phyloP scores from a whole-genome alignment of 2,888 invertebrate species.

The Morpho helenor region DNA sequence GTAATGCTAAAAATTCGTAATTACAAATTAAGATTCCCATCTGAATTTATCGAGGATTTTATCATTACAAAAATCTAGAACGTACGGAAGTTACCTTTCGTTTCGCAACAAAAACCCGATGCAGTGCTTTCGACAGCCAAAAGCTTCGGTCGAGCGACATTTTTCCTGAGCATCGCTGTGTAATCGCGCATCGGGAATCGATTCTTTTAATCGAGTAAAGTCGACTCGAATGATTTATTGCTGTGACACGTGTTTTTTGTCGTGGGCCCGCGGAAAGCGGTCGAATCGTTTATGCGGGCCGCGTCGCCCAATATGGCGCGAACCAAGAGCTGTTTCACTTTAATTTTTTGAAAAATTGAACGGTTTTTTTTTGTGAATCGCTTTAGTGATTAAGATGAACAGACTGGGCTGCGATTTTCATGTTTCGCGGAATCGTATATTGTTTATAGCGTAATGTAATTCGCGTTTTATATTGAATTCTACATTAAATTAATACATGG shows the following conservation, averaged over 20 bases:
- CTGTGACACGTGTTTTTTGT: constrained; percentile 75
- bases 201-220: constrained; percentile 67
- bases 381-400: constrained; percentile 23
- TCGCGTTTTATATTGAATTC: no score
- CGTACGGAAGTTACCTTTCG: constrained; percentile 18
- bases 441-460: no score
- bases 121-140: constrained; percentile 40
- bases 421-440: constrained; percentile 4
- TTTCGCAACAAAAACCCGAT: constrained; percentile 16
- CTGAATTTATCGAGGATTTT: constrained; percentile 16
- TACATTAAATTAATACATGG: no score
- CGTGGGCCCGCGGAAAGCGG: constrained; percentile 67
- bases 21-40: constrained; percentile 18
- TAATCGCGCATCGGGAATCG: constrained; percentile 69
- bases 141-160: constrained; percentile 56
- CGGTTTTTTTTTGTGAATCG: constrained; percentile 14
- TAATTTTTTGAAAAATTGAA: constrained; percentile 34
- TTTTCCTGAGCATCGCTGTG: constrained; percentile 67
- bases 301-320: constrained; percentile 42
- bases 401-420: constrained; percentile 3
- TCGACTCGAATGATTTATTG: constrained; percentile 74
- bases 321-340: constrained; percentile 60
- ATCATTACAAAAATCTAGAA: constrained; percentile 25
- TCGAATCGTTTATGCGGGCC: constrained; percentile 73
- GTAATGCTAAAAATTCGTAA: constrained; percentile 17